A percentile compares a stretch with the other conserved stretches of the same genome.
phyloP scores from a whole-genome alignment of 2,113 vertebrate species.

The Brachyistius frenatus region DNA sequence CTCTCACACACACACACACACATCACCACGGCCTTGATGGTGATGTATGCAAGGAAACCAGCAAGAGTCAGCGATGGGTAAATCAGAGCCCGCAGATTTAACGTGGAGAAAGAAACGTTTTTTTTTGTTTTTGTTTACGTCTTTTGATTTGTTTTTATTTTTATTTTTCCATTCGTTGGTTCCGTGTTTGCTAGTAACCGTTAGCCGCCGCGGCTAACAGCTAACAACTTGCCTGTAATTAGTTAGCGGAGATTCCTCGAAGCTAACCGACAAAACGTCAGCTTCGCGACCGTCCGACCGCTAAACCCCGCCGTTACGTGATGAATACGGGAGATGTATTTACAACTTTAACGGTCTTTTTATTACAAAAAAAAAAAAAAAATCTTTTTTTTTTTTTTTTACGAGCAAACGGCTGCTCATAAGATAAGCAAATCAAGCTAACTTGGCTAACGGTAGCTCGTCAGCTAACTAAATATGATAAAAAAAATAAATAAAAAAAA shows the following conservation, averaged over 20 bases:
- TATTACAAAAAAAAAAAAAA: too few species aligned
- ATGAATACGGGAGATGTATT: too few species aligned
- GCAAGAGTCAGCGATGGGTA: constrained; percentile 99
- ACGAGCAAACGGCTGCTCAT: not conserved
- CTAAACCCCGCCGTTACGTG: not conserved
- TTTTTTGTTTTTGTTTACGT: too few species aligned
- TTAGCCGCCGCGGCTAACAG: constrained; percentile 56
- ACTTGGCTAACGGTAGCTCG: constrained; percentile 42
- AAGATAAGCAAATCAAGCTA: constrained; percentile 37
- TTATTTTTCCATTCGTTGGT: not conserved
- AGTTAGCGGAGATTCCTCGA: constrained; percentile 43
- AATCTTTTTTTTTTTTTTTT: not conserved
- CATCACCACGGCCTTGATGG: constrained; percentile 98
- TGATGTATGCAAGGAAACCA: constrained; percentile 99
- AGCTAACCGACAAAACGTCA: constrained; percentile 6
- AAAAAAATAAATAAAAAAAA: not conserved
- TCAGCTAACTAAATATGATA: constrained; percentile 13
- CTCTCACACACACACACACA: constrained; percentile 84
- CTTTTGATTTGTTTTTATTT: not conserved
- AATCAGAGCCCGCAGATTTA: constrained; percentile 58
- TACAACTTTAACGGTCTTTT: not conserved
- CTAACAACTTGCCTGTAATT: constrained; percentile 19
- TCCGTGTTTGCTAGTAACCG: not conserved
- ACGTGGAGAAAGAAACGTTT: too few species aligned
- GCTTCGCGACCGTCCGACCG: not conserved